A percentile compares a stretch with the other conserved stretches of the same genome.
Evolutionary conservation across 1,140 invertebrate species (phyloP).

Genomic region (Oncopodura yosiiana): DNA sequence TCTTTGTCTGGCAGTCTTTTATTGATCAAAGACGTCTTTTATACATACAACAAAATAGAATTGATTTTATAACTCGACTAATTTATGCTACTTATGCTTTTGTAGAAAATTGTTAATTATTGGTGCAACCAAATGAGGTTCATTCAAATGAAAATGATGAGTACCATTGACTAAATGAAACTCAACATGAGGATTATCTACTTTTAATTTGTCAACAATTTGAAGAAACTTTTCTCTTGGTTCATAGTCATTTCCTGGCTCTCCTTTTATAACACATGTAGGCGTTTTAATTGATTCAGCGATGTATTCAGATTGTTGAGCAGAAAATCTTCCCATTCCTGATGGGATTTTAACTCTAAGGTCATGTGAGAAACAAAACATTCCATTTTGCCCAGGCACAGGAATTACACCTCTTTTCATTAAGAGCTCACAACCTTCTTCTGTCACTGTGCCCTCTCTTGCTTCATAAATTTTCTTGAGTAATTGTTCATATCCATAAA

Average conservation of each 20-base stretch:
- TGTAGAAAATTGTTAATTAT: conserved; percentile 29
- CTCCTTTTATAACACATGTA: conserved; percentile 29
- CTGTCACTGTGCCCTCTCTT: conserved; percentile 30
- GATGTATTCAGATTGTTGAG: conserved; percentile 15
- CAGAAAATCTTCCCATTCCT: conserved; percentile 7
- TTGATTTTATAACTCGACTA: too few relatives aligned
- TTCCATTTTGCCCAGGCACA: conserved; percentile 11
- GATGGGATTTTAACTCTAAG: conserved; percentile 22
- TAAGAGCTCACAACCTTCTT: conserved; percentile 36
- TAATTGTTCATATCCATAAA: conserved; percentile 32
- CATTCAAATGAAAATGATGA: conserved; percentile 34
- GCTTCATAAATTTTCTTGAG: conserved; percentile 33
- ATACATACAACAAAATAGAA: too few relatives aligned
- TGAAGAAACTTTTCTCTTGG: conserved; percentile 21
- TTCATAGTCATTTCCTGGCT: conserved; percentile 31
- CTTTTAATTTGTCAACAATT: conserved; percentile 7
- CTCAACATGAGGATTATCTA: conserved; percentile 8
- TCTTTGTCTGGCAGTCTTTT: too few relatives aligned
- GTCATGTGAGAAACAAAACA: conserved; percentile 27
- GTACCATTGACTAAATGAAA: conserved; percentile 28
- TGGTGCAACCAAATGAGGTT: conserved; percentile 17
- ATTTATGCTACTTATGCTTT: neutral
- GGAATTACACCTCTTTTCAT: conserved; percentile 36
- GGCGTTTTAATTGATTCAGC: conserved; percentile 17
- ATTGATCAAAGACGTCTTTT: too few relatives aligned